Percentiles rank a stretch among this genome's conserved stretches.
These are phyloP conservation scores for Monomorium pharaonis DNA, from an alignment of 1,140 invertebrate genomes.

Conservation along the genomic window DNA sequence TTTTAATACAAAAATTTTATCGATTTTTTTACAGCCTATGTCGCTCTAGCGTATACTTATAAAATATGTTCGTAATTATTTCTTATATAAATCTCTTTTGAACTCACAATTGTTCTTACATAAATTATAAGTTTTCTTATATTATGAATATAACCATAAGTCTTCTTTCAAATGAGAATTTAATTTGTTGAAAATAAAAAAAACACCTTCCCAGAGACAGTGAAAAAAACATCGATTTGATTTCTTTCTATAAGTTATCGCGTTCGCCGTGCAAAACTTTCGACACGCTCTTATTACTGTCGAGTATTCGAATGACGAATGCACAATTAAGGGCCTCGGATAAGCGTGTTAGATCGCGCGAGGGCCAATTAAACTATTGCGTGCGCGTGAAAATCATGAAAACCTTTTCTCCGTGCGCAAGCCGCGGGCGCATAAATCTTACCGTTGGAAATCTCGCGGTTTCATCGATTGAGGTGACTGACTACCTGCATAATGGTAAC, in stretches of 20 bases:
- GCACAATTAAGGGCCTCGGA: constrained; percentile 24
- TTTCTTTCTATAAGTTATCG: not conserved
- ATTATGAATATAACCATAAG: not conserved
- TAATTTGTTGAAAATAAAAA: not conserved
- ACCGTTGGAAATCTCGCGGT: constrained; percentile 46
- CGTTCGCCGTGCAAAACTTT: constrained; percentile 6
- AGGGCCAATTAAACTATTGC: constrained; percentile 45
- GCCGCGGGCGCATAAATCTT: constrained; percentile 37
- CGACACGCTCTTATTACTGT: constrained; percentile 35
- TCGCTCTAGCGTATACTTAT: too few relatives aligned
- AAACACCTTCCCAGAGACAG: not conserved
- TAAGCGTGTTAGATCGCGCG: constrained; percentile 45
- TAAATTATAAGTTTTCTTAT: not conserved
- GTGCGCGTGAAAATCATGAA: constrained; percentile 42
- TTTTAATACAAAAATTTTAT: not conserved
- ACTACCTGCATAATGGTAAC: constrained; percentile 25
- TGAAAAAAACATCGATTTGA: not conserved
- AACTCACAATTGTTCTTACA: not conserved
- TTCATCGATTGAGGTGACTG: constrained; percentile 54
- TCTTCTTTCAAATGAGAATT: not conserved
- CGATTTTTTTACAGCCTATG: not conserved
- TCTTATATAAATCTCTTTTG: not conserved
- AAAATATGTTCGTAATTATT: not conserved
- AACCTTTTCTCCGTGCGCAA: constrained; percentile 16
- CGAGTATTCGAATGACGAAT: not conserved